A percentile compares a stretch with the other conserved stretches of the same genome.
These are phyloP conservation scores for Tetramorium parvispinum DNA, from an alignment of 1,140 invertebrate genomes.

Conservation along the genomic window DNA sequence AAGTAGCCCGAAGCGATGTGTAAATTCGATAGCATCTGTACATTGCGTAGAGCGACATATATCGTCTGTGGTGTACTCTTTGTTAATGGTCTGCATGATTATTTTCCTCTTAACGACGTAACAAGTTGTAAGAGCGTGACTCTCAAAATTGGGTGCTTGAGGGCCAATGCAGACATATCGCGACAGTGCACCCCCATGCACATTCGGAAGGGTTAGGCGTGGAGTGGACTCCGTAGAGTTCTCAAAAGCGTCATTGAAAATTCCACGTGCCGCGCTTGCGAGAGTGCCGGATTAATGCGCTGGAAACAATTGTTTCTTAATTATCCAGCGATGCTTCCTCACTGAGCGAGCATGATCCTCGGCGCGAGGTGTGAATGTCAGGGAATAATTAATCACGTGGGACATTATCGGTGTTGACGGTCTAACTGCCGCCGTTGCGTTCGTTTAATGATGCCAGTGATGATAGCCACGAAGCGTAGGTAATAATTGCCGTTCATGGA, in stretches of 20 bases:
- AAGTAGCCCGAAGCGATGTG: neutral
- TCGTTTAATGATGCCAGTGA: slow-evolving; percentile 49
- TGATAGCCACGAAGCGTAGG: slow-evolving; percentile 32
- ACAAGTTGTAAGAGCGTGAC: slow-evolving; percentile 61
- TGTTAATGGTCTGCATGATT: slow-evolving; percentile 64
- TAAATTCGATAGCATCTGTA: neutral
- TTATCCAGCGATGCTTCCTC: slow-evolving; percentile 20
- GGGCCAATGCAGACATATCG: slow-evolving; percentile 62
- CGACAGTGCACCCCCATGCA: slow-evolving; percentile 73
- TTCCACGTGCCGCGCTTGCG: slow-evolving; percentile 40
- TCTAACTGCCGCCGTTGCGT: slow-evolving; percentile 46
- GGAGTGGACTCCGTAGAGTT: slow-evolving; percentile 58
- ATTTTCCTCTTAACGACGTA: slow-evolving; percentile 70
- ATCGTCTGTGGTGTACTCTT: neutral
- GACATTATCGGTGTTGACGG: slow-evolving; percentile 47
- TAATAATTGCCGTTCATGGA: slow-evolving; percentile 31
- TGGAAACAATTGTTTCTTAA: slow-evolving; percentile 70
- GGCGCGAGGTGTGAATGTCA: neutral
- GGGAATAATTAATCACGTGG: slow-evolving; percentile 52
- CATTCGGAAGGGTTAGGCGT: slow-evolving; percentile 54
- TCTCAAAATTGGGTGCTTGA: slow-evolving; percentile 69
- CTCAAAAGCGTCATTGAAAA: slow-evolving; percentile 64
- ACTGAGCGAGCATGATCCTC: neutral
- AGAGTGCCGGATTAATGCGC: slow-evolving; percentile 56
- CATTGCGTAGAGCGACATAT: neutral